Evolutionary conservation across 1,140 invertebrate genomes (phyloP).

Genomic region (Bursaphelenchus mucronatus): DNA sequence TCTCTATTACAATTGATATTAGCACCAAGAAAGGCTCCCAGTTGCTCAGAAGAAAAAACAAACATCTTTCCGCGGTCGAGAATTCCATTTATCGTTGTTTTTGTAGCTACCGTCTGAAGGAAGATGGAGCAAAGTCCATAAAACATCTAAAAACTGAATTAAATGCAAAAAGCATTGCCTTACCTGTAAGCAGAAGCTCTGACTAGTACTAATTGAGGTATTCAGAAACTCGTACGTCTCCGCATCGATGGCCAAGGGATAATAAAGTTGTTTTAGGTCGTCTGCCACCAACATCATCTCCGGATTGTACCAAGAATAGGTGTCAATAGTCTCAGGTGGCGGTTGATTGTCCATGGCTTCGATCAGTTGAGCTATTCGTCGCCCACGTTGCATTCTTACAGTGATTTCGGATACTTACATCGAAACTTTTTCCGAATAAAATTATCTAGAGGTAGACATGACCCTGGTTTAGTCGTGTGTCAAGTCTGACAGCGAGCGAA

Average conservation of each 20-base stretch:
- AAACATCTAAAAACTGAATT: constrained; percentile 67
- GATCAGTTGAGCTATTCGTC: constrained; percentile 12
- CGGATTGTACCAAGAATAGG: constrained; percentile 12
- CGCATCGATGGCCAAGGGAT: constrained; percentile 10
- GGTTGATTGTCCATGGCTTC: neutral
- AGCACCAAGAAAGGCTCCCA: constrained; percentile 67
- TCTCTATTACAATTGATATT: constrained; percentile 45
- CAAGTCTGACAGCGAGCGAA: too few relatives aligned
- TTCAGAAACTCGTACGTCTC: constrained; percentile 68
- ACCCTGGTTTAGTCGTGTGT: too few relatives aligned
- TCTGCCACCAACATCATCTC: neutral
- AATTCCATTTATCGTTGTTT: constrained; percentile 78
- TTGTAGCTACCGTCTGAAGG: constrained; percentile 73
- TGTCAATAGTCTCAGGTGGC: neutral
- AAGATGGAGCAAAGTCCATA: constrained; percentile 70
- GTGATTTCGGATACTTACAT: too few relatives aligned
- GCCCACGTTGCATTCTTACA: constrained; percentile 15
- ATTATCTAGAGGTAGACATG: too few relatives aligned
- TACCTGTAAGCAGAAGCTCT: constrained; percentile 51
- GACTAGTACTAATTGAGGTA: constrained; percentile 64
- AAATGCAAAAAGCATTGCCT: constrained; percentile 55
- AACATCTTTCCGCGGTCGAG: constrained; percentile 85
- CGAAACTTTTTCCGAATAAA: too few relatives aligned
- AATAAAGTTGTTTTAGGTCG: constrained; percentile 14
- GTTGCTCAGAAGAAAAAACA: constrained; percentile 76